Conservation (phyloP, 2,888 invertebrate species). For the Boloria euphrosyne region DNA sequence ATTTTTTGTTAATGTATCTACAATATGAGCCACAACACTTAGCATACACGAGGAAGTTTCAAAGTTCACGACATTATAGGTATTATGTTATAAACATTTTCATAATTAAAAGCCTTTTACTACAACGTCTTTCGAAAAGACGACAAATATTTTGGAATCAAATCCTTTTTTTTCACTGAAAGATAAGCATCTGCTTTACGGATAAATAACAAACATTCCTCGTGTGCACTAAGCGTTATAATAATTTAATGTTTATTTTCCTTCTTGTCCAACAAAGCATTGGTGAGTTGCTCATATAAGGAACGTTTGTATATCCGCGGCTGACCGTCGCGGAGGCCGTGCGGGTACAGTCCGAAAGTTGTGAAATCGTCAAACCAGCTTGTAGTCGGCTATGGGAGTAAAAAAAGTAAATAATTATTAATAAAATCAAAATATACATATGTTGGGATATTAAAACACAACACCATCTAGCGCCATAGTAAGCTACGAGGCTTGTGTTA, state of each 20-base stretch:
- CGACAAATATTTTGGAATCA: neutral
- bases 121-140: neutral
- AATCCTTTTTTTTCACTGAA: neutral
- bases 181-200: too few relatives aligned
- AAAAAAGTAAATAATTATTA: neutral
- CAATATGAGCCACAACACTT: too few relatives aligned
- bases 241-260: conserved; percentile 9
- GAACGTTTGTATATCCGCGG: conserved; percentile 76
- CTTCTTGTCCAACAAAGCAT: conserved; percentile 55
- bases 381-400: conserved; percentile 63
- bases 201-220: neutral
- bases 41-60: too few relatives aligned
- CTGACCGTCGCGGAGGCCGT: conserved; percentile 58
- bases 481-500: too few relatives aligned
- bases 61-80: too few relatives aligned
- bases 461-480: too few relatives aligned
- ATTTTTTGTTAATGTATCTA: too few relatives aligned
- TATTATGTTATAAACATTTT: too few relatives aligned
- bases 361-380: conserved; percentile 71
- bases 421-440: neutral
- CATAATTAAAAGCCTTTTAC: too few relatives aligned
- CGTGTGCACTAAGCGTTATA: conserved; percentile 9
- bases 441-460: neutral
- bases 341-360: conserved; percentile 57
- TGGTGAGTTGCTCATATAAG: conserved; percentile 62